Base-by-base conservation (phyloP, 2,797 vertebrate genomes). In the Malurus splendens region DNA sequence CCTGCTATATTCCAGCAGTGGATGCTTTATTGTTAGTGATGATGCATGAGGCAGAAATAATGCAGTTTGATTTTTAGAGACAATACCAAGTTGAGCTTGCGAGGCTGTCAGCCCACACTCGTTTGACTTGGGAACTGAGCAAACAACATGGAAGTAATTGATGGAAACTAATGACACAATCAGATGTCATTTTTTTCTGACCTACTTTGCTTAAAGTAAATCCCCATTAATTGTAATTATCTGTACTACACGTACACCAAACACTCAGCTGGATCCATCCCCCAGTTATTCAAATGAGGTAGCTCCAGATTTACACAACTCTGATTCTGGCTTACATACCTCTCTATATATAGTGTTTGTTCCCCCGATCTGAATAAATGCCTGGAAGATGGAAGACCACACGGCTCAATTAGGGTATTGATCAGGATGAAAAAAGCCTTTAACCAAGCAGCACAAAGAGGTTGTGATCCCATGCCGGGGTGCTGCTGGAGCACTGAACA, bases 1-100 rank as follows among this genome's bases (percentile, higher is more conserved):
- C 91, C 93, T 91, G 91, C 90, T 87, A 85, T 82, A 86, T 91
- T 92, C 92, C 75, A 78, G 41, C 17, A 4, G 62, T 88, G 86
- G 78, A 88, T 87, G 84, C 83, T 90, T 92, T 90, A 95, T 91
- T 81, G 90, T 90, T 93, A 78, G 94, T 88, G 91, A 93, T 83
- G 88, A 93, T 92, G 90, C 93, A 73, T 72, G 92, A 94, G 88
- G 92, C 90, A 94, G 94, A 95, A 96, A 94, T 93, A 94, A 96
- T 90, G 85, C 55, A 56, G 92, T 64, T 92, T 94, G 91, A 96
- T 94, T 93, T 92, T 90, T 50, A 90, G 93, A 90, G 75, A 77
- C 89, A 88, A 86, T 75, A 80, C 84, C 82, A 77, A 91, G 92
- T 90, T 93, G 86, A 87, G 93, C 88, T 94, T 66, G 91, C 54